Base-by-base conservation (phyloP, 2,113 vertebrate species). In the Hydrolagus affinis region DNA sequence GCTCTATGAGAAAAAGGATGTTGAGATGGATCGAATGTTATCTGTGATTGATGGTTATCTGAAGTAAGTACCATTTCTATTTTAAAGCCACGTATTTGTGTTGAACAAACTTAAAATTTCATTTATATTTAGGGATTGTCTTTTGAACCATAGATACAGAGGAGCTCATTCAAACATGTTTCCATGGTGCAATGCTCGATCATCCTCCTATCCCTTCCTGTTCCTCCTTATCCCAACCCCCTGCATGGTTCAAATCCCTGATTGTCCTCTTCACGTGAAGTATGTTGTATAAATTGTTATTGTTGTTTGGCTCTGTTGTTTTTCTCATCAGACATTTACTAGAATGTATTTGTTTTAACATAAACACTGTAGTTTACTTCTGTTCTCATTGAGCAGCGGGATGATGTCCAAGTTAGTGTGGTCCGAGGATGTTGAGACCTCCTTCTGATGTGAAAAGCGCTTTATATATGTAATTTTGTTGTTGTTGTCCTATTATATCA, bases 1-100 rank as follows among this genome's bases (percentile, higher is more conserved):
- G 86, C 91, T 99, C 0, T 98, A 99, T 21, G 98, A 99, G 90
- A 99, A 99, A 90, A 99, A 99, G 90, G 97, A 99, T 32, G 97
- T 97, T 17, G 98, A 99, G 86, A 97, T 99, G 94, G 98, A 99
- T 86, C 95, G 96, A 1, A 95, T 99, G 12, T 92, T 99, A 85
- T 95, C 95, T 89, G 96, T 95, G 89, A 93, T 98, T 14, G 98
- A 99, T 91, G 96, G 91, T 87, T 99, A 97, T 88, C 91, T 99
- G 73, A 98, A 98, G 98, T 99, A 92, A 89, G 96, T 86, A 83
- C 57, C 7, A 25, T 78, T 80, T 64, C 28, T 17, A 25, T 57
- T 23, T 57, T 75, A 70, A 70, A 70, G 23, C 44, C 44, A 44
- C 44, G 44, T 44, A 44, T 44, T 44, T 44, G 4, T 72, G 7